A percentile compares a stretch with the other conserved stretches of the same genome.
These are phyloP conservation scores for Silurus glanis DNA, from an alignment of 2,113 vertebrate genomes.

Conservation along the genomic window DNA sequence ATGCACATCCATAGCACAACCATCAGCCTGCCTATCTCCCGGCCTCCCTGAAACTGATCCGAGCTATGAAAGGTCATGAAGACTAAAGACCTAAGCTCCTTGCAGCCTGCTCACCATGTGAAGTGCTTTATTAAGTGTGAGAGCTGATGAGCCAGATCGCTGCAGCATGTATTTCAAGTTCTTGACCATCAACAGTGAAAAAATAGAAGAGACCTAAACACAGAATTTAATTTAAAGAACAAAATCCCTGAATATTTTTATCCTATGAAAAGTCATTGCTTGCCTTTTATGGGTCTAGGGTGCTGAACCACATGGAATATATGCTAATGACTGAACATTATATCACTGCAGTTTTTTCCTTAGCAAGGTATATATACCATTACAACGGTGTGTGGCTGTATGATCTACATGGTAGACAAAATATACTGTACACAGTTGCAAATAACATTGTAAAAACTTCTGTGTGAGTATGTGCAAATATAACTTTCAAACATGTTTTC, in stretches of 20 bases:
- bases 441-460: background rate
- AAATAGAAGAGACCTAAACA: slow-evolving; percentile 13
- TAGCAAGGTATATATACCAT: slow-evolving; percentile 2
- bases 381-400: background rate
- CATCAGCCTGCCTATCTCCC: slow-evolving; percentile 4
- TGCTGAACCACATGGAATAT: slow-evolving; percentile 15
- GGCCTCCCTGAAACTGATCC: slow-evolving; percentile 22
- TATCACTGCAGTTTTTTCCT: background rate
- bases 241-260: background rate
- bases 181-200: background rate
- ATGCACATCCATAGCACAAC: background rate
- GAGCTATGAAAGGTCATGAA: slow-evolving; percentile 14
- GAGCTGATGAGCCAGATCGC: slow-evolving; percentile 42
- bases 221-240: background rate
- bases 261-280: slow-evolving; percentile 4
- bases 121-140: background rate
- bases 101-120: slow-evolving; percentile 18
- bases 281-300: slow-evolving; percentile 12
- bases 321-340: background rate
- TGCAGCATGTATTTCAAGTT: background rate
- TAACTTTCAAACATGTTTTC: background rate
- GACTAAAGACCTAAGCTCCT: slow-evolving; percentile 15
- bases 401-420: background rate
- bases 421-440: background rate
- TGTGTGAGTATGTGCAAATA: background rate